Evolutionary conservation across 64 coral and sea anemone genomes (phyloP), one percentile per base, ranked within the genome.

Genomic region (Dendrophyllia cribrosa): DNA sequence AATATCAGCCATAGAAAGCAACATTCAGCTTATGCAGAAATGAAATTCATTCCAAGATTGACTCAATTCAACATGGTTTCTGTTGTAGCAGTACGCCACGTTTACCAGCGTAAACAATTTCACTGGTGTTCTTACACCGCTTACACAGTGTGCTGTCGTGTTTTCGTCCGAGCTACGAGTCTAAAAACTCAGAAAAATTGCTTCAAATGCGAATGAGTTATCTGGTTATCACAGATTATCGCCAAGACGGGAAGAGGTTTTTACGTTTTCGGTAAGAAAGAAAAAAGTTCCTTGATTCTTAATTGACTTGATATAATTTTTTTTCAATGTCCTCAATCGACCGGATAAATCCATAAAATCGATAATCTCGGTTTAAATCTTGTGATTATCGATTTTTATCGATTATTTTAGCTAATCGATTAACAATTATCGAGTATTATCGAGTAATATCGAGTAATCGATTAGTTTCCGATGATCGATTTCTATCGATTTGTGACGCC

Each of bases 341-440:
- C 70, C 34, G 70, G 26, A 25, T 72, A 72, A 72, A 72, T 25
- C 26, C 7, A 47, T 72, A 72, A 43, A 72, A 72, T 72, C 70
- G 70, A 72, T 72, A 72, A 72, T 72, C 70, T 72, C 23, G 8
- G 26, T 25, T 24, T 72, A 72, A 72, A 45, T 72, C 70, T 72
- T 72, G 70, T 72, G 70, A 72, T 72, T 72, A 72, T 72, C 24
- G 25, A 72, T 72, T 43, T 72, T 45, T 72, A 72, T 72, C 70
- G 70, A 72, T 72, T 72, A 72, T 72, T 72, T 45, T 72, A 72
- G 70, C 70, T 72, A 72, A 72, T 46, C 70, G 26, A 72, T 72
- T 24, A 72, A 72, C 70, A 72, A 72, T 72, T 72, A 72, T 72
- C 70, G 70, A 70, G 66, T 43, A 70, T 34, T 70, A 70, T 70